Evolutionary conservation across 2,113 vertebrate species (phyloP).

Genomic region (Indri indri): DNA sequence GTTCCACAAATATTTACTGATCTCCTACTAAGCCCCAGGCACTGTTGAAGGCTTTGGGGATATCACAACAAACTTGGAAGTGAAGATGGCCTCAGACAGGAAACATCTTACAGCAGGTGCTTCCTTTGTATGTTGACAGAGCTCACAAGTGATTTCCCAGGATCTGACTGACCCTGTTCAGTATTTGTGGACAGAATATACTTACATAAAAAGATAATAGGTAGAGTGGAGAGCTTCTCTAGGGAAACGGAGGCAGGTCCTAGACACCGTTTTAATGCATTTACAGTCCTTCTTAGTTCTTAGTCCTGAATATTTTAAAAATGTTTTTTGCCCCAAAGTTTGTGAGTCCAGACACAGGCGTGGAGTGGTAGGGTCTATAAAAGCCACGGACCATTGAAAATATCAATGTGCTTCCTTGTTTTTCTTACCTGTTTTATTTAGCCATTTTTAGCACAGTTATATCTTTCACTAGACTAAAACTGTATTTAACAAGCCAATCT

Average conservation of each 20-base stretch:
- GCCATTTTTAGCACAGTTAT: neutral
- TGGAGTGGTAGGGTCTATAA: neutral
- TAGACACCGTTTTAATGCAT: neutral
- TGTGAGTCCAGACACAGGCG: neutral
- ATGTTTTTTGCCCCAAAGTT: neutral
- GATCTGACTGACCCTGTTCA: slow-evolving; percentile 52
- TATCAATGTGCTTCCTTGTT: neutral
- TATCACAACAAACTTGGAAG: neutral
- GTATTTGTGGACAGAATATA: slow-evolving; percentile 36
- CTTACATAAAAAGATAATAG: slow-evolving; percentile 38
- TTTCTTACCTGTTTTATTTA: neutral
- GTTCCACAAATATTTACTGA: slow-evolving; percentile 37
- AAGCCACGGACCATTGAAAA: neutral
- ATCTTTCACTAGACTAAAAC: neutral
- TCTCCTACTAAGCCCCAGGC: neutral
- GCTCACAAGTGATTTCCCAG: slow-evolving; percentile 39
- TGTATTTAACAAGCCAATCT: neutral
- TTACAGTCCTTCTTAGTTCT: neutral
- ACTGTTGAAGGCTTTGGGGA: neutral
- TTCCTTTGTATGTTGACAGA: slow-evolving; percentile 60
- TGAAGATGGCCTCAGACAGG: slow-evolving; percentile 50
- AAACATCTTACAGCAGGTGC: slow-evolving; percentile 60
- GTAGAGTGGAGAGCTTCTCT: neutral
- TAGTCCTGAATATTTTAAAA: neutral
- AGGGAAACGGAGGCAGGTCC: neutral